Base-by-base conservation (phyloP, 2,888 invertebrate species). In the Pseudococcus longispinus region DNA sequence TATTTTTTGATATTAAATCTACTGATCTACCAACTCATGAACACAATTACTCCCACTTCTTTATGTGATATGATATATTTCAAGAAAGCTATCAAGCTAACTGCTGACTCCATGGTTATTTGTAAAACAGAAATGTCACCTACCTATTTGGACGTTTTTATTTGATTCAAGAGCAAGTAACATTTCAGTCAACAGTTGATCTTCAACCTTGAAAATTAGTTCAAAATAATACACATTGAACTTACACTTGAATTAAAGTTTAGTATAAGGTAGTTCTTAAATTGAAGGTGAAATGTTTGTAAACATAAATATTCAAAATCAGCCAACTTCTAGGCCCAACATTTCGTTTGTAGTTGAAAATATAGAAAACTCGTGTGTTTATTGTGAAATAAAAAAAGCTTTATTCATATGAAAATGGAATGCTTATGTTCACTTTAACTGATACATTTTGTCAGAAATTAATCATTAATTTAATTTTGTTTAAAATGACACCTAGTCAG, bases 191-290 rank as follows among this genome's bases (percentile, higher is more conserved):
- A 60, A 18, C 60, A 65, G 65, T 13, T 13, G 65, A 26, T 26
- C 65, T 65, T 26, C 65, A 65, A 11, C 65, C 65, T 65, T 65
- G 26, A 26, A 65, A 65, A 26, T 20, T 4, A 65, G 26, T 65
- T 65, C 15, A 26, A 65, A 65, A 65, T 65, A 65, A 26, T 65
- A 65, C 23, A 13, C 65, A 65, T 65, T 65, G 65, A 65, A 65
- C 65, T 65, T 65, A 65, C 26, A 65, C 65, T 65, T 65, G 65
- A 65, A 65, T 65, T 3, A 65, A 26, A 65, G 65, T 65, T 65
- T 26, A 65, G 11, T 26, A 65, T 65, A 26, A 65, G 65, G 13
- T 26, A 9, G 65, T 51, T 65, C 26, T 65, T 15, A 26, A 65
- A 65, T 65, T 65, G 26, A 65, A 65, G 26, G 65, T 65, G 65